Evolutionary conservation across 2,888 invertebrate genomes (phyloP).

Genomic region (Rugalucina vietnamica): DNA sequence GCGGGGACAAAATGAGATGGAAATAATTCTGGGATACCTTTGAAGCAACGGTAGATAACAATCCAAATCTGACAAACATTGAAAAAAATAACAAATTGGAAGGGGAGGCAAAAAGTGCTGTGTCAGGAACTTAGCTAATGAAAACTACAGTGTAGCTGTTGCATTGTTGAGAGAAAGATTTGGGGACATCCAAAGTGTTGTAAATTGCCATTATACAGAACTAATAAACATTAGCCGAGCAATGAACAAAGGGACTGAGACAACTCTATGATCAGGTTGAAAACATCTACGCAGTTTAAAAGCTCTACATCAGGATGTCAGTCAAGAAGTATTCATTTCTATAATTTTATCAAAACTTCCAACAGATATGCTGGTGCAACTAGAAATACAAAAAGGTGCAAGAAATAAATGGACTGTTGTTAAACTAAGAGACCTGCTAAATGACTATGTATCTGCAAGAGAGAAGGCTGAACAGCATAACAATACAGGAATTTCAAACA

Average conservation of each 20-base stretch:
- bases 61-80: not conserved
- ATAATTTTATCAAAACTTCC: constrained; percentile 24
- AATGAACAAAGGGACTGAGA: not conserved
- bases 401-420: constrained; percentile 13
- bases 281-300: constrained; percentile 14
- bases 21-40: constrained; percentile 6
- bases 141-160: constrained; percentile 1
- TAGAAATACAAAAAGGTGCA: constrained; percentile 35
- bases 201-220: not conserved
- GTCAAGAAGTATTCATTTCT: constrained; percentile 36
- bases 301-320: constrained; percentile 16
- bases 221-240: not conserved
- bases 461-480: constrained; percentile 14
- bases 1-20: constrained; percentile 6
- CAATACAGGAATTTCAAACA: not conserved
- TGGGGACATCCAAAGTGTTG: not conserved
- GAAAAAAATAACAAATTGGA: constrained; percentile 1
- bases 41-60: not conserved
- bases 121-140: constrained; percentile 2
- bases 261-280: constrained; percentile 3
- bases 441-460: constrained; percentile 9
- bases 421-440: constrained; percentile 14
- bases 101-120: not conserved
- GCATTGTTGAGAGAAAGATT: constrained; percentile 10
- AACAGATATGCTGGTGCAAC: constrained; percentile 21